These are phyloP conservation scores for Anas acuta DNA, from an alignment of 2,797 vertebrate species.

Conservation along the genomic window DNA sequence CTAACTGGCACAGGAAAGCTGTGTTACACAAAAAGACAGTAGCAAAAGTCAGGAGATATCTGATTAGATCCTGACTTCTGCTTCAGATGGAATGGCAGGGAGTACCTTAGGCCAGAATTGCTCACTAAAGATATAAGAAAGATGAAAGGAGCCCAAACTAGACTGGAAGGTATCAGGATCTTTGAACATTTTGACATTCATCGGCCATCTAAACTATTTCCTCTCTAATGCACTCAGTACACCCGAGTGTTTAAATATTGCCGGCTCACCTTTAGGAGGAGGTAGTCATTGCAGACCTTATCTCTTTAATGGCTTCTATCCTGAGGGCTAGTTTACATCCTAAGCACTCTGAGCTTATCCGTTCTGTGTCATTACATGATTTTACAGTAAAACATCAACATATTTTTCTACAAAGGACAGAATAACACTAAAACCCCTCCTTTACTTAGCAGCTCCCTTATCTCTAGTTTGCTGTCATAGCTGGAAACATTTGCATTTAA, in stretches of 20 bases:
- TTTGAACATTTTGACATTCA: not conserved
- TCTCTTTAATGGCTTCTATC: not conserved
- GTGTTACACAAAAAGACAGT: not conserved
- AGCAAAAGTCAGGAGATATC: not conserved
- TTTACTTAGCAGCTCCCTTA: not conserved
- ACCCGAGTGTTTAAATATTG: not conserved
- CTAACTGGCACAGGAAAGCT: not conserved
- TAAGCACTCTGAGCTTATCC: not conserved
- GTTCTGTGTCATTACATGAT: not conserved
- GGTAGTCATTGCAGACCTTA: not conserved
- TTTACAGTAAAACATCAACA: not conserved
- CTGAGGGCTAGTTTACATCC: not conserved
- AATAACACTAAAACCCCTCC: not conserved
- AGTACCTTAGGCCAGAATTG: not conserved
- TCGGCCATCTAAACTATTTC: slow-evolving; percentile 1
- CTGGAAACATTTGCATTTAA: slow-evolving; percentile 49
- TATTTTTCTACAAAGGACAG: not conserved
- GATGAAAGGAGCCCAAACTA: not conserved
- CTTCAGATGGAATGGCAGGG: not conserved
- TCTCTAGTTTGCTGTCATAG: slow-evolving; percentile 14
- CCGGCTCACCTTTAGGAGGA: not conserved
- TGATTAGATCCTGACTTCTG: not conserved
- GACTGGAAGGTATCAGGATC: not conserved
- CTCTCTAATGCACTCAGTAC: not conserved
- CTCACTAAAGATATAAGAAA: not conserved